Evolutionary conservation across 2,797 vertebrate species (phyloP), one percentile per base, ranked within the genome.

Genomic region (Notolabrus celidotus): DNA sequence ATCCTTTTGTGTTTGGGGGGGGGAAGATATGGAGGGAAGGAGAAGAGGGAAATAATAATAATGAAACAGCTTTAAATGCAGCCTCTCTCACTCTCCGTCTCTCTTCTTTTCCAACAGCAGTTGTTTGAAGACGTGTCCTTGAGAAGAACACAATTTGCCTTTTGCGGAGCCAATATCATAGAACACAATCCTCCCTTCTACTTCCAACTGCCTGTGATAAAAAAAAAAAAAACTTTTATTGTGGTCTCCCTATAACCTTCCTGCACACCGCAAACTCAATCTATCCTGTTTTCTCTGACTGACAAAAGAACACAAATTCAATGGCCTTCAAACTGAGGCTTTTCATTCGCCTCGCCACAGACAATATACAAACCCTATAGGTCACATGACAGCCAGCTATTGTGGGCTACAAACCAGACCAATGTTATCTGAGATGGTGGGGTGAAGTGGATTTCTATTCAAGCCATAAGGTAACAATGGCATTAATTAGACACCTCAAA

Each of bases 271-370:
- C 83, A 89, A 92, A 91, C 91, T 92, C 93, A 89, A 92, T 93
- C 90, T 90, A 55, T 49, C 68, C 61, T 63, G 84, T 84, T 92
- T 91, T 88, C 81, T 85, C 53, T 42, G 54, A 71, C 85, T 69
- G 79, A 94, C 90, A 93, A 93, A 89, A 77, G 87, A 74, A 83
- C 79, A 80, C 84, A 87, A 86, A 91, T 92, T 92, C 87, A 90
- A 88, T 82, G 68, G 70, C 67, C 58, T 66, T 80, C 78, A 72
- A 83, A 86, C 72, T 67, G 70, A 79, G 70, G 83, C 84, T 79
- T 82, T 86, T 87, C 87, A 84, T 79, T 89, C 71, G 23, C 70
- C 68, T 75, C 31, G 65, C 80, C 55, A 67, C 31, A 62, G 78
- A 84, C 86, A 79, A 79, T 84, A 79, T 72, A 80, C 77, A 87